Evolutionary conservation across 2,113 vertebrate species (phyloP).

Genomic region (Daubentonia madagascariensis): DNA sequence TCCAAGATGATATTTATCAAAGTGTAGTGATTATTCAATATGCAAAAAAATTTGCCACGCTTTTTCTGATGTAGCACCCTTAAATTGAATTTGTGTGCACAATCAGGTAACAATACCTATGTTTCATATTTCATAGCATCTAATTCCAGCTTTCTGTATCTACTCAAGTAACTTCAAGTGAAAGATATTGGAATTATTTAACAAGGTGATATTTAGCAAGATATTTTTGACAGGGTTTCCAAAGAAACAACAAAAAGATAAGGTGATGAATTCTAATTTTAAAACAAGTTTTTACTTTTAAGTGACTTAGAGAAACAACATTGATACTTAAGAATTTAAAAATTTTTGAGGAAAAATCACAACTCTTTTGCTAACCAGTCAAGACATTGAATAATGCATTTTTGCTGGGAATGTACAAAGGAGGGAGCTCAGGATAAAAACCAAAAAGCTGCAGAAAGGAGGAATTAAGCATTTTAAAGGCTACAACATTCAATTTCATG

Average conservation of each 20-base stretch:
- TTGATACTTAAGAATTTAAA: background rate
- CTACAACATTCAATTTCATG: background rate
- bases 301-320: background rate
- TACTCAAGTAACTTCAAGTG: background rate
- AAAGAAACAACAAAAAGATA: background rate
- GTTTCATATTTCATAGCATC: background rate
- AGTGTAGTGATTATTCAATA: background rate
- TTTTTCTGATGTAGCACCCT: background rate
- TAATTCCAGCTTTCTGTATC: background rate
- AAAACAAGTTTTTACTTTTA: constrained; percentile 25
- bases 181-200: background rate
- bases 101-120: background rate
- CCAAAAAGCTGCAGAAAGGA: background rate
- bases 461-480: background rate
- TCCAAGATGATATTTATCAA: background rate
- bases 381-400: background rate
- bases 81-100: background rate
- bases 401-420: background rate
- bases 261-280: background rate
- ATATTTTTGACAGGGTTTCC: background rate
- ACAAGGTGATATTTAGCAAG: background rate
- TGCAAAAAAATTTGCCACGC: background rate
- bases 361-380: background rate
- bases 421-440: background rate
- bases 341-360: background rate